Evolutionary conservation across 2,888 invertebrate genomes (phyloP).

Genomic region (Cylloceria caligata): DNA sequence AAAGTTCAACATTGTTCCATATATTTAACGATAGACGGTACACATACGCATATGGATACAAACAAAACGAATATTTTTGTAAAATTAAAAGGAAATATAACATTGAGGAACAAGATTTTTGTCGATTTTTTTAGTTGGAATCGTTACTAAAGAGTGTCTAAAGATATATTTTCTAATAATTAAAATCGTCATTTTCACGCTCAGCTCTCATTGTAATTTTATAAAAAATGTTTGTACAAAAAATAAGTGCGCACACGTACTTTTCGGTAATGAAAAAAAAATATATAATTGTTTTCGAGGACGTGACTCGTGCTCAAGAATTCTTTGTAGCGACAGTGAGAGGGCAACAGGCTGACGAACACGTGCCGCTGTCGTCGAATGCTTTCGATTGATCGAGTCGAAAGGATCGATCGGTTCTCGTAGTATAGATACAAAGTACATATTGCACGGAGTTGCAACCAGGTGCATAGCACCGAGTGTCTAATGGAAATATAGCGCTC

Average conservation of each 20-base stretch:
- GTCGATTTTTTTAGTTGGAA: no score
- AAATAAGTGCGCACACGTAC: no score
- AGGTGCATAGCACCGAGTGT: slow-evolving; percentile 53
- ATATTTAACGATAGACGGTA: no score
- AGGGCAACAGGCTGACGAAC: slow-evolving; percentile 65
- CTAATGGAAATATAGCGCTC: slow-evolving; percentile 46
- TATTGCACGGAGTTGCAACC: slow-evolving; percentile 39
- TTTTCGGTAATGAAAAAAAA: background rate
- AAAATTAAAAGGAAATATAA: no score
- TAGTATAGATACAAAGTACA: background rate
- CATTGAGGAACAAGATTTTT: no score
- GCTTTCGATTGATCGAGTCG: slow-evolving; percentile 63
- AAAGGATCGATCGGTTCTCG: slow-evolving; percentile 54
- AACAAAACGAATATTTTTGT: no score
- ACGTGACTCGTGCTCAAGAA: background rate
- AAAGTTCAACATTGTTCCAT: background rate
- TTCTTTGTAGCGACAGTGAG: background rate
- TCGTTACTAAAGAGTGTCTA: no score
- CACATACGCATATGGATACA: no score
- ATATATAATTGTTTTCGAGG: background rate
- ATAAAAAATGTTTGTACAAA: no score
- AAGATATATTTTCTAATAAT: no score
- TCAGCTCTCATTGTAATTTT: no score
- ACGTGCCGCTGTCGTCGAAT: slow-evolving; percentile 58
- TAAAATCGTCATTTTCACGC: no score